Base-by-base conservation (phyloP, 2,113 vertebrate genomes). In the Capricornis sumatraensis region DNA sequence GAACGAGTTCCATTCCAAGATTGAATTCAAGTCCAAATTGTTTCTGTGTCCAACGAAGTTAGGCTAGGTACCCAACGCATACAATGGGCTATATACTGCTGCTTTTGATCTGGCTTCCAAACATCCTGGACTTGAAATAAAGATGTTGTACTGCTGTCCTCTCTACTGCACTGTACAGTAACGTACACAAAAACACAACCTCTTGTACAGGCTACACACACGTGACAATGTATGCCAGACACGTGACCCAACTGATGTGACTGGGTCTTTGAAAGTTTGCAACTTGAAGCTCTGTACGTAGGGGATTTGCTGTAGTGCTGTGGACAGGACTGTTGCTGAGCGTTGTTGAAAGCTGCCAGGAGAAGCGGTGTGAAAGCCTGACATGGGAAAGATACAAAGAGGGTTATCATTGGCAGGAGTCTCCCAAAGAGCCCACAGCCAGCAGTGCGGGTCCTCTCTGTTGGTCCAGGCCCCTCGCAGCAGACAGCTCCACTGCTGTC, bases 361-460 rank as follows among this genome's bases (percentile, higher is more conserved):
- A 62, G 81, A 57, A 90, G 60, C 7, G 1, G 14, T 16, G 17
- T 55, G 82, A 76, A 52, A 47, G 30, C 11, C 50, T 19, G 58
- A 55, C 0, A 1, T 40, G 30, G 79, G 45, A 85, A 50, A 71
- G 27, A 40, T 0, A 8, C 57, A 16, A 60, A 40, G 64, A 40
- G 23, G 64, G 1, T 19, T 2, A 3, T 8, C 10, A 10, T 1
- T 1, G 15, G 45, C n/a, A 47, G 83, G 36, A 79, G 36, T 2
- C 3, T 85, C 55, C 57, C 67, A 58, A 0, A 1, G 28, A 78
- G 33, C 33, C 78, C 40, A 0, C 53, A 15, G n/a, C 30, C 25
- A 30, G 25, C 25, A 19, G 16, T 6, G 15, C 2, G 7, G 33
- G 27, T 3, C 60, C 10, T 53, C n/a, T n/a, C n/a, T 11, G 17